Conservation (phyloP, 2,113 vertebrate species). For the Pangasianodon hypophthalmus region DNA sequence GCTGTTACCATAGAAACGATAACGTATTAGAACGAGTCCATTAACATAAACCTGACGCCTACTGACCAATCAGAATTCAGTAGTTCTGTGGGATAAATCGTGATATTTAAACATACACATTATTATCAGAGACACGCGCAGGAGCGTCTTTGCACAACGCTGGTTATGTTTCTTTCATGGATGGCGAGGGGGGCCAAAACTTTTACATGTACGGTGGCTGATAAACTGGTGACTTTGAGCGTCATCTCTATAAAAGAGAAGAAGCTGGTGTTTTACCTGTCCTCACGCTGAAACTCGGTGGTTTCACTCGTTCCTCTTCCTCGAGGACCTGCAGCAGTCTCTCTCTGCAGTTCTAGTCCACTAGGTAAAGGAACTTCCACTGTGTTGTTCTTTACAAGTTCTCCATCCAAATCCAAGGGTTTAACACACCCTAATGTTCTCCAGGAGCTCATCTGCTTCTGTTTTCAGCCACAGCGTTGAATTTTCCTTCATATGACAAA, state of each 20-base stretch:
- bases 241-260: neutral
- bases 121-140: no score
- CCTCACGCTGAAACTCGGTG: neutral
- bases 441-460: slow-evolving; percentile 10
- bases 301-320: neutral
- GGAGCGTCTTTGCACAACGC: no score
- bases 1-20: neutral
- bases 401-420: neutral
- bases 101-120: no score
- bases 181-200: neutral
- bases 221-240: neutral
- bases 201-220: neutral
- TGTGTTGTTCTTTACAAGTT: neutral
- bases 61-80: no score
- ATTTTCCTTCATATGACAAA: slow-evolving; percentile 48
- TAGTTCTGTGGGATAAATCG: no score
- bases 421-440: slow-evolving; percentile 5
- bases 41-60: neutral
- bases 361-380: neutral
- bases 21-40: neutral
- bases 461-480: slow-evolving; percentile 8
- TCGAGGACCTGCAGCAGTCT: neutral
- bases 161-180: no score
- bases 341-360: neutral
- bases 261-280: neutral